Percentiles rank a stretch among this genome's conserved stretches.
Evolutionary conservation across 2,888 invertebrate genomes (phyloP).

Genomic region (Nephrocerus scutellatus): DNA sequence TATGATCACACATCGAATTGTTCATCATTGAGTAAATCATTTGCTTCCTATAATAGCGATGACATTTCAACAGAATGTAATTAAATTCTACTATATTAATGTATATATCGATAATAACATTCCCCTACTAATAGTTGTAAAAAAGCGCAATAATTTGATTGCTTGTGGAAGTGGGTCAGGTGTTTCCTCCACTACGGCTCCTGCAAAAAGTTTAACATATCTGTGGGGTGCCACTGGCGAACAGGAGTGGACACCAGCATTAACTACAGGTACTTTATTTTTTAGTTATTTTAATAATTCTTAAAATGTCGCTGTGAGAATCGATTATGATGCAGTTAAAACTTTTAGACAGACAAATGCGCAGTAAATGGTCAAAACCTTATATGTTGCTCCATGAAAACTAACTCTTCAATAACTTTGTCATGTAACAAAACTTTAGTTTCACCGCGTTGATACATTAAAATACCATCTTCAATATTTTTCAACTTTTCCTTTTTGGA

Average conservation of each 20-base stretch:
- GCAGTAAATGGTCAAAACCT: too few species aligned
- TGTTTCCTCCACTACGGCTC: conserved; percentile 30
- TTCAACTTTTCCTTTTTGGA: too few species aligned
- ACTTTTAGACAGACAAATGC: too few species aligned
- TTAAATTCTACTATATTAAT: conserved; percentile 13
- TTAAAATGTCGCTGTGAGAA: too few species aligned
- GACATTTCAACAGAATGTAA: conserved; percentile 35
- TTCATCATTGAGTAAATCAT: conserved; percentile 34
- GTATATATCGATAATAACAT: conserved; percentile 1
- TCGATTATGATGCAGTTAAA: too few species aligned
- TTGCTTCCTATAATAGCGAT: conserved; percentile 28
- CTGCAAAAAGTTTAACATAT: conserved; percentile 55
- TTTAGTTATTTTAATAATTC: conserved; percentile 96
- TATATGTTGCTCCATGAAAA: too few species aligned
- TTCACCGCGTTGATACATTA: too few species aligned
- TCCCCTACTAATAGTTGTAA: conserved; percentile 28
- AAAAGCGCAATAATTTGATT: conserved; percentile 35
- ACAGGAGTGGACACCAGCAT: conserved; percentile 93
- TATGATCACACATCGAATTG: conserved; percentile 42
- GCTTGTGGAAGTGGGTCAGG: conserved; percentile 24
- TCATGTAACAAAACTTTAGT: too few species aligned
- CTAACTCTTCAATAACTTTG: too few species aligned
- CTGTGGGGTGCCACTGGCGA: conserved; percentile 95
- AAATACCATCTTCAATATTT: too few species aligned
- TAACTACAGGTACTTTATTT: conserved; percentile 92